Conservation (phyloP, 1,140 invertebrate species). For the Chelonus insularis region DNA sequence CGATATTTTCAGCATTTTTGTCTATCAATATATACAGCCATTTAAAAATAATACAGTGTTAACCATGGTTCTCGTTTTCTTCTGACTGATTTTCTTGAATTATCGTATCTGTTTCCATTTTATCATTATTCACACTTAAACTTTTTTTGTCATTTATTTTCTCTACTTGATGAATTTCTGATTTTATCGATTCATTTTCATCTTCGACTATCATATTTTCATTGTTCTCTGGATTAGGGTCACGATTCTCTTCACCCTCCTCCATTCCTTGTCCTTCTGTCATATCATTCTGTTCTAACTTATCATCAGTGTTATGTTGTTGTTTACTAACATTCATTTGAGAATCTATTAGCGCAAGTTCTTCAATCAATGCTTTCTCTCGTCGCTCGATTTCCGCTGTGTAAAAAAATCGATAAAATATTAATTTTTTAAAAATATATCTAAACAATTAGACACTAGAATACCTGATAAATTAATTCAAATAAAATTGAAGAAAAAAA, state of each 20-base stretch:
- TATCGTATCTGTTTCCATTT: conserved; percentile 38
- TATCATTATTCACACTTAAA: background rate
- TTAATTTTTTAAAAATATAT: conserved; percentile 11
- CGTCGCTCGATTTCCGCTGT: conserved; percentile 59
- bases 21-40: conserved; percentile 44
- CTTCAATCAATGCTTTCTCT: conserved; percentile 57
- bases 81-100: conserved; percentile 35
- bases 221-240: conserved; percentile 56
- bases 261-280: conserved; percentile 37
- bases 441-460: conserved; percentile 12
- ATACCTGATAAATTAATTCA: background rate
- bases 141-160: background rate
- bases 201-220: conserved; percentile 14
- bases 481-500: conserved; percentile 8
- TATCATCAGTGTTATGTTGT: conserved; percentile 42
- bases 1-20: background rate
- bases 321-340: conserved; percentile 48
- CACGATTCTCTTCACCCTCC: conserved; percentile 54
- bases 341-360: conserved; percentile 51
- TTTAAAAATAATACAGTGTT: conserved; percentile 37
- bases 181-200: conserved; percentile 13
- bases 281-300: conserved; percentile 22
- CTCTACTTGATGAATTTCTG: no score
- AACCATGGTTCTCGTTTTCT: conserved; percentile 49
- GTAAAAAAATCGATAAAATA: conserved; percentile 15